A percentile compares a stretch with the other conserved stretches of the same genome.
Evolutionary conservation across 2,797 vertebrate species (phyloP).

Genomic region (Menidia menidia): DNA sequence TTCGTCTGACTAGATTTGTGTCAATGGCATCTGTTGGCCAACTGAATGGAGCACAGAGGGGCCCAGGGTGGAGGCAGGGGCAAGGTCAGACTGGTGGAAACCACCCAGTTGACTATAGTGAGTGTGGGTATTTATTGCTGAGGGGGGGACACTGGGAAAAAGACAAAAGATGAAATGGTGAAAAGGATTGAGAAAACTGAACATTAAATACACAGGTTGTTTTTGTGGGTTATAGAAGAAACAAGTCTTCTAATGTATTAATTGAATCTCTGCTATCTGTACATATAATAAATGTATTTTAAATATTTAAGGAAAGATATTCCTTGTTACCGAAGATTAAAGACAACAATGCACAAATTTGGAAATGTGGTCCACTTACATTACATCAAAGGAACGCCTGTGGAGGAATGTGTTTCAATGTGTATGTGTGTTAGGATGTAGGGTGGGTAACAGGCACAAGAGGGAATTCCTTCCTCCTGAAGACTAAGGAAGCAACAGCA

Average conservation of each 20-base stretch:
- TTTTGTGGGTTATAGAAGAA: slow-evolving; percentile 2
- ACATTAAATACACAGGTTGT: not conserved
- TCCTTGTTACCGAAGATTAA: not conserved
- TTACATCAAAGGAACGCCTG: not conserved
- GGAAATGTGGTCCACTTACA: not conserved
- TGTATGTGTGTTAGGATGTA: slow-evolving; percentile 45
- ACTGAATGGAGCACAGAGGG: slow-evolving; percentile 69
- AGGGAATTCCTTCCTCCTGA: slow-evolving; percentile 74
- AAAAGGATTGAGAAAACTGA: slow-evolving; percentile 13
- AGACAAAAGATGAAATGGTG: slow-evolving; percentile 23
- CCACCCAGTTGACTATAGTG: slow-evolving; percentile 23
- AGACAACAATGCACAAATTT: not conserved
- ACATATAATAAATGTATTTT: not conserved
- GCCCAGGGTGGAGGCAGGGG: slow-evolving; percentile 51
- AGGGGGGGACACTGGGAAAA: slow-evolving; percentile 20
- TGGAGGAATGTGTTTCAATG: slow-evolving; percentile 9
- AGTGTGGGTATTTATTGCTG: slow-evolving; percentile 35
- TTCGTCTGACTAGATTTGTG: slow-evolving; percentile 58
- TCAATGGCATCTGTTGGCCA: slow-evolving; percentile 76
- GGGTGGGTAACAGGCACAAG: slow-evolving; percentile 59
- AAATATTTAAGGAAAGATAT: not conserved
- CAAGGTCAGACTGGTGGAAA: slow-evolving; percentile 57
- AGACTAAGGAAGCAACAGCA: slow-evolving; percentile 71
- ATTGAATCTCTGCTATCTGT: not conserved
- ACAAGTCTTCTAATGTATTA: not conserved